Percentiles rank a stretch among this genome's conserved stretches.
These are phyloP conservation scores for Yponomeuta cagnagella DNA, from an alignment of 2,888 invertebrate species.

Conservation along the genomic window DNA sequence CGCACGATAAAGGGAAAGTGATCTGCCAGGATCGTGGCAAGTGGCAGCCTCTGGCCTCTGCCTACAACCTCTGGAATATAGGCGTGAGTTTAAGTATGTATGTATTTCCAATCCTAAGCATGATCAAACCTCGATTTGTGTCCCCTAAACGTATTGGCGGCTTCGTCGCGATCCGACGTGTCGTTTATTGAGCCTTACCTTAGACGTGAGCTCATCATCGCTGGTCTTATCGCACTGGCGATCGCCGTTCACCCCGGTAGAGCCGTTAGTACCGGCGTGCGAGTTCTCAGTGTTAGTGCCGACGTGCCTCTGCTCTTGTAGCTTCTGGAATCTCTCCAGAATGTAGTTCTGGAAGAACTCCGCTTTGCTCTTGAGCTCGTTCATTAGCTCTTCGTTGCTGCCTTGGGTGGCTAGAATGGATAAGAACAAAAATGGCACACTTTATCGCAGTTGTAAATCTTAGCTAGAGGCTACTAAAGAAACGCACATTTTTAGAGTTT, in stretches of 20 bases:
- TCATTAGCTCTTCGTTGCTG: slow-evolving; percentile 75
- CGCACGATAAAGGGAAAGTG: too few species aligned
- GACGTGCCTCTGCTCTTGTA: slow-evolving; percentile 46
- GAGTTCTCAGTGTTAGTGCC: slow-evolving; percentile 43
- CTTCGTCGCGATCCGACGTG: too few species aligned
- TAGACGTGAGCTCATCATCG: slow-evolving; percentile 6
- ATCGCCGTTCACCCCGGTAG: neutral
- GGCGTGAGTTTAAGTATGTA: too few species aligned
- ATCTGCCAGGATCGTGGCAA: too few species aligned
- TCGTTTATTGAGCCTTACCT: neutral
- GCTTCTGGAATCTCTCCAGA: slow-evolving; percentile 65
- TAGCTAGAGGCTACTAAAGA: neutral
- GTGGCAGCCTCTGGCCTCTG: too few species aligned
- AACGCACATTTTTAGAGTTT: neutral
- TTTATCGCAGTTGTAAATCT: too few species aligned
- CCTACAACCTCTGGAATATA: too few species aligned
- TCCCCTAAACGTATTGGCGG: too few species aligned
- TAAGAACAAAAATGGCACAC: neutral
- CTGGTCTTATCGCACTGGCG: neutral
- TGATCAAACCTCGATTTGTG: too few species aligned
- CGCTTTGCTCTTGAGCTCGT: slow-evolving; percentile 77
- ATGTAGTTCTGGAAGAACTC: slow-evolving; percentile 80
- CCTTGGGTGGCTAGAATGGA: slow-evolving; percentile 57
- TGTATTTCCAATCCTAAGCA: too few species aligned
- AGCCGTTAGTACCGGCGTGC: neutral